phyloP scores from a whole-genome alignment of 64 coral and sea anemone species.

The Pachyseris speciosa region DNA sequence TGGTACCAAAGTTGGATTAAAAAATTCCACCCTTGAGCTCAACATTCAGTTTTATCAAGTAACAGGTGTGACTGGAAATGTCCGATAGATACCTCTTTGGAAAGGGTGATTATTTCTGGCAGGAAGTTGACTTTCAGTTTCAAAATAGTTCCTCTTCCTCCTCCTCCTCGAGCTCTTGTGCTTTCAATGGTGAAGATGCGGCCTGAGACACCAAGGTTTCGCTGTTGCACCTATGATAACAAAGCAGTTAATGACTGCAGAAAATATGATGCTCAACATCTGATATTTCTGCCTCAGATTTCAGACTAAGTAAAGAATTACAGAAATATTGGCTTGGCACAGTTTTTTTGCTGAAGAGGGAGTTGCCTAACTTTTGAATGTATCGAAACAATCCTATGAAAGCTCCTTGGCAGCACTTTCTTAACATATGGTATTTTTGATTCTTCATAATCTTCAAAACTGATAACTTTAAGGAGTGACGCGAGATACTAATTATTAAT shows the following conservation, averaged over 20 bases:
- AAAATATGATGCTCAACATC: no score
- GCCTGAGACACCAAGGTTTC: constrained; percentile 92
- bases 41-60: neutral
- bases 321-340: no score
- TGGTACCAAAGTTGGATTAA: no score
- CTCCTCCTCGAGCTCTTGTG: constrained; percentile 81
- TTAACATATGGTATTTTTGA: no score
- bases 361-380: no score
- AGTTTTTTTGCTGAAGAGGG: no score
- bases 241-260: neutral
- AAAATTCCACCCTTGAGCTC: no score
- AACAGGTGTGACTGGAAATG: neutral
- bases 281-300: neutral
- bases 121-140: constrained; percentile 99
- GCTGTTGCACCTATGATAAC: constrained; percentile 80
- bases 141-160: constrained; percentile 79
- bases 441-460: no score
- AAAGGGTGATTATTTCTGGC: constrained; percentile 97
- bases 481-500: no score
- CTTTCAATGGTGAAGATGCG: constrained; percentile 99
- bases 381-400: no score
- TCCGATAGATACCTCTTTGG: constrained; percentile 78
- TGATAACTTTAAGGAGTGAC: no score
- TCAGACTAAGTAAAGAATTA: neutral
- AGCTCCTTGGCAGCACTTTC: no score